Base-by-base conservation (phyloP, 2,113 vertebrate species). In the Cryptotis parvus region DNA sequence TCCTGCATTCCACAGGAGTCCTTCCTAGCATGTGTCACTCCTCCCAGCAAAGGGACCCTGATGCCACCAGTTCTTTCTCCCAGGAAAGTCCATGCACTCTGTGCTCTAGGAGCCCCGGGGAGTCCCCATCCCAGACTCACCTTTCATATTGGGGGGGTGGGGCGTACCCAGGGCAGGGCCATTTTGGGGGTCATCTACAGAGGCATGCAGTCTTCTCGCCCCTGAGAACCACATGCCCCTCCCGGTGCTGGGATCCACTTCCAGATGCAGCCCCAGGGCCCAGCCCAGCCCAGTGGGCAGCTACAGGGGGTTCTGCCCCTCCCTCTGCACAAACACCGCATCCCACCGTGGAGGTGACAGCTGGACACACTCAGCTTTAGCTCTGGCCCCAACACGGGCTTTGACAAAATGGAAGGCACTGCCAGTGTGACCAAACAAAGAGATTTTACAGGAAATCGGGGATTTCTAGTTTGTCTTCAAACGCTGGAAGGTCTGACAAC, bases 91-190 rank as follows among this genome's bases (percentile, higher is more conserved):
- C 12, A 14, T 12, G 27, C 0, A 9, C 5, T 5, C 35, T 3
- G 0, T 4, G 16, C 15, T 43, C 31, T 1, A 20, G 27, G 52
- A 58, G 12, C 31, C 43, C 68, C 24, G 9, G 1, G 15, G 6
- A 1, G 18, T 29, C 4, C 33, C 70, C 6, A 27, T 22, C 10
- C 24, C 0, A 1, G 9, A 26, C 18, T 0, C 1, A 35, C 6
- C 49, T 3, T 16, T 9, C 37, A 49, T 7, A 14, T 29, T 37
- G 4, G 1, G 0, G 12, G 9, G 26, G 4, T 0, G 6, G 35
- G 78, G 9, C n/a, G 12, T 0, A 4, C 39, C 9, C 0, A 4
- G 22, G 65, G 12, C 66, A 8, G 1, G 7, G 27, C 27, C 55
- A 6, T 6, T 20, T 74, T 35, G 14, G 1, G 52, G 55, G 55